Percentiles rank a stretch among this genome's conserved stretches.
Conservation (phyloP, 2,888 invertebrate species). For the Drosophila greeni region DNA sequence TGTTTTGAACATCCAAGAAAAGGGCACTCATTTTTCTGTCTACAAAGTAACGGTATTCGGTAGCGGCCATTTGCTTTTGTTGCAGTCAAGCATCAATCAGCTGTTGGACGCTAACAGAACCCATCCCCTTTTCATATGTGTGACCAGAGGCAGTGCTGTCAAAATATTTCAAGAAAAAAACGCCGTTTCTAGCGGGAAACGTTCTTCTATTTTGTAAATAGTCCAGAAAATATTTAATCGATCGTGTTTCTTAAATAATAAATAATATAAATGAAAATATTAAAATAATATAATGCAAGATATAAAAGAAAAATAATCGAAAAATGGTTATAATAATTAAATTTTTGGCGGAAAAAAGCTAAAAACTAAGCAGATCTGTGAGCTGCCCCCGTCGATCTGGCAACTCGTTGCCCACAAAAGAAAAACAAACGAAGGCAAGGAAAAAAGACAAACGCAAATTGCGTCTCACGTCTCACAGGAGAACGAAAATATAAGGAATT, state of each 20-base stretch:
- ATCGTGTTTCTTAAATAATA: no score
- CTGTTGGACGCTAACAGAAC: constrained; percentile 4
- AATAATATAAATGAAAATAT: background rate
- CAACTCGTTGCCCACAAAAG: constrained; percentile 22
- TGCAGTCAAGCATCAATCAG: constrained; percentile 1
- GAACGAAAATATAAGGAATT: constrained; percentile 15
- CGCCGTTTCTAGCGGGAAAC: no score
- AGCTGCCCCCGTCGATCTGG: constrained; percentile 16
- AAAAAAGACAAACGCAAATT: constrained; percentile 33
- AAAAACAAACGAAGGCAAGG: constrained; percentile 32
- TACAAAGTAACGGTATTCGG: background rate
- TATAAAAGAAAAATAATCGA: no score
- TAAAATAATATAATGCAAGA: no score
- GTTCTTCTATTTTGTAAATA: no score
- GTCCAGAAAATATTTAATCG: no score
- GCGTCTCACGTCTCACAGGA: constrained; percentile 37
- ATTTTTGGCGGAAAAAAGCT: background rate
- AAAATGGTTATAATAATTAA: background rate
- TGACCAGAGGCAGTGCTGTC: background rate
- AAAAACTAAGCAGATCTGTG: background rate
- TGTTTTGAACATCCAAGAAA: no score
- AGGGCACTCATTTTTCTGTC: no score
- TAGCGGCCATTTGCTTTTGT: background rate
- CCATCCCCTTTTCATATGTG: background rate
- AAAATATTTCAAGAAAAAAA: no score